phyloP scores from a whole-genome alignment of 2,888 invertebrate genomes.

The Nyleta sp. region DNA sequence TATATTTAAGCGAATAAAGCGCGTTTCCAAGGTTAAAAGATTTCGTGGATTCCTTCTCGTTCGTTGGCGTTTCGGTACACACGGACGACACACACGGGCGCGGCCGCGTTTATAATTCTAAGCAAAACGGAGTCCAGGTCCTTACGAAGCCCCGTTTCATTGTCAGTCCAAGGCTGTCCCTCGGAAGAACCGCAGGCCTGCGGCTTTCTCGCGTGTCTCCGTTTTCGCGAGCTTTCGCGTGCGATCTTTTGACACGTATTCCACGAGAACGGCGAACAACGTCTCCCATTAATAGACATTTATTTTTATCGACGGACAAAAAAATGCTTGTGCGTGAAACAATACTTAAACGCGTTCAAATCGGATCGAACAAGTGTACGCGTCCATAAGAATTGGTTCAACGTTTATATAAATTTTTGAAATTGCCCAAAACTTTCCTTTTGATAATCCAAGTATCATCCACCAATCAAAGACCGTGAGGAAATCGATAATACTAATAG shows the following conservation, averaged over 20 bases:
- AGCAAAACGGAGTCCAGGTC: conserved; percentile 60
- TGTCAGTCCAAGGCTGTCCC: conserved; percentile 59
- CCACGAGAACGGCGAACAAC: too few relatives aligned
- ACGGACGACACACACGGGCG: conserved; percentile 50
- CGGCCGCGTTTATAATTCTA: conserved; percentile 60
- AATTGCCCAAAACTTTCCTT: too few relatives aligned
- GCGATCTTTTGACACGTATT: conserved; percentile 30
- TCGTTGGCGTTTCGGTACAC: conserved; percentile 46
- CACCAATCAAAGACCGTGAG: too few relatives aligned
- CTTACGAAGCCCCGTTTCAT: conserved; percentile 59
- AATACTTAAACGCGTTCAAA: too few relatives aligned
- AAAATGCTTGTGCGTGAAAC: too few relatives aligned
- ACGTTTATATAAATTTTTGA: too few relatives aligned
- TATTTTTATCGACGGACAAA: too few relatives aligned
- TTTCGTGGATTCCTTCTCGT: conserved; percentile 47
- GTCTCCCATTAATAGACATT: too few relatives aligned
- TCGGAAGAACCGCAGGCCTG: conserved; percentile 49
- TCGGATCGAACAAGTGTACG: too few relatives aligned
- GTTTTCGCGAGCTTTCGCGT: conserved; percentile 13
- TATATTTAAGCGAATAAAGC: conserved; percentile 50
- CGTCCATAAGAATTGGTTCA: too few relatives aligned
- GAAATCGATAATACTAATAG: too few relatives aligned
- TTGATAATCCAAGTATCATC: too few relatives aligned
- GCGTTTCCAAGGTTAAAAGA: conserved; percentile 44
- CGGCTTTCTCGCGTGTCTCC: conserved; percentile 8